Evolutionary conservation across 2,113 vertebrate species (phyloP).

Genomic region (Hemiscyllium ocellatum): DNA sequence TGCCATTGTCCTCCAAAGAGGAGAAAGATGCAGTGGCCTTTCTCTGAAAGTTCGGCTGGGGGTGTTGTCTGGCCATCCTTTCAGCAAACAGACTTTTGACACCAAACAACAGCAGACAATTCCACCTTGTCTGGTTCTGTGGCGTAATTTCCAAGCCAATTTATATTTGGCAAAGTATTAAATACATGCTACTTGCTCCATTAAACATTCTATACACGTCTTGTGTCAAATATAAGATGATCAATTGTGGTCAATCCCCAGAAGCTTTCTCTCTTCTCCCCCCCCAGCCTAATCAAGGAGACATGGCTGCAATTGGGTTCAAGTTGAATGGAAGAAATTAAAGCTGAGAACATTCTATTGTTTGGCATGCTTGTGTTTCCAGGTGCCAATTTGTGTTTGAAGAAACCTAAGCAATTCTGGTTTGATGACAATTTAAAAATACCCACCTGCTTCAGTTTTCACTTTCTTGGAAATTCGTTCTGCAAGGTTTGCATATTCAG

Average conservation of each 20-base stretch:
- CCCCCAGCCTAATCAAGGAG: background rate
- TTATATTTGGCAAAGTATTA: background rate
- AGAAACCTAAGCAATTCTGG: background rate
- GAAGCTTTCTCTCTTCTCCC: background rate
- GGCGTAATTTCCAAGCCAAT: background rate
- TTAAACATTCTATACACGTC: background rate
- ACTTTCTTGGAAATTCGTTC: constrained; percentile 61
- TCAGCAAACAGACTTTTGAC: too few relatives aligned
- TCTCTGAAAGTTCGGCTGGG: too few relatives aligned
- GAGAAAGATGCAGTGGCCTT: too few relatives aligned
- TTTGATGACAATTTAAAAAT: background rate
- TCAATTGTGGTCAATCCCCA: background rate
- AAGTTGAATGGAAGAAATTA: background rate
- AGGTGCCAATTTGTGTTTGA: background rate
- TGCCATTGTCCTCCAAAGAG: too few relatives aligned
- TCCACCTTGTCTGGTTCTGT: background rate
- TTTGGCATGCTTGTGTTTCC: background rate
- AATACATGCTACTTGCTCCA: background rate
- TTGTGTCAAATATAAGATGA: background rate
- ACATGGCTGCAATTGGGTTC: background rate
- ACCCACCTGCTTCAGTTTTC: constrained; percentile 59
- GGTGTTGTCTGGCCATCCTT: too few relatives aligned
- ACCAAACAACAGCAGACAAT: too few relatives aligned
- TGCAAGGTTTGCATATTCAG: constrained; percentile 49
- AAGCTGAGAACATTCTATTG: background rate